Evolutionary conservation across 2,797 vertebrate genomes (phyloP), one percentile per base, ranked within the genome.

Genomic region (Nannoperca australis): DNA sequence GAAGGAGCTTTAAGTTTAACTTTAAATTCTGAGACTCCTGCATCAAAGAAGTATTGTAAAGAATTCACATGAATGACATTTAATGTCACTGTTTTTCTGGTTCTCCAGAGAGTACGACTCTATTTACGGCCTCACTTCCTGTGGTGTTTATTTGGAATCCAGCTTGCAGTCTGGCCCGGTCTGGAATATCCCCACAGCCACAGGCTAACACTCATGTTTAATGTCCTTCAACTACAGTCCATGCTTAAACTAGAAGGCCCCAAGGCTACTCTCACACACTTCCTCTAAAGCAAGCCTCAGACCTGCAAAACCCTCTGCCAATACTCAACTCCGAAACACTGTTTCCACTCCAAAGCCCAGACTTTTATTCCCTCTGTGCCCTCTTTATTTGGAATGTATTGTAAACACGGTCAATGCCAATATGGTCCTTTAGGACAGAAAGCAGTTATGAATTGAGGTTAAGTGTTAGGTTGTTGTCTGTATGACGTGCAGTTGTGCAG

Each of bases 321-420:
- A 82, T 44, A 34, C 83, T 87, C 82, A 14, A 58, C 66, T 87
- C 68, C 71, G 71, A 77, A 86, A 85, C 75, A 13, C 74, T 70
- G 83, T 83, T 89, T 91, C 88, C 85, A 83, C 85, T 93, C 88
- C 79, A 53, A 17, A 20, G 60, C 76, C 73, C 53, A 70, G 86
- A 84, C 77, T 85, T 65, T 32, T 89, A 89, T 94, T 94, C 93
- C 92, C 92, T 49, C 71, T 78, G 93, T 88, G 92, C 92, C 92
- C 84, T 85, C 88, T 91, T 86, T 91, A 90, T 93, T 93, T 92
- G 82, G 85, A 90, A 80, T 81, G 71, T 76, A 89, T 85, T 87
- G 89, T 93, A 94, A 94, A 94, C 91, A 91, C 62, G 88, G 88
- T 94, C 93, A 93, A 86, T 88, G 91, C 88, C 92, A 93, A 93